Base-by-base conservation (phyloP, 2,888 invertebrate genomes). In the Zygogramma bicolorata region DNA sequence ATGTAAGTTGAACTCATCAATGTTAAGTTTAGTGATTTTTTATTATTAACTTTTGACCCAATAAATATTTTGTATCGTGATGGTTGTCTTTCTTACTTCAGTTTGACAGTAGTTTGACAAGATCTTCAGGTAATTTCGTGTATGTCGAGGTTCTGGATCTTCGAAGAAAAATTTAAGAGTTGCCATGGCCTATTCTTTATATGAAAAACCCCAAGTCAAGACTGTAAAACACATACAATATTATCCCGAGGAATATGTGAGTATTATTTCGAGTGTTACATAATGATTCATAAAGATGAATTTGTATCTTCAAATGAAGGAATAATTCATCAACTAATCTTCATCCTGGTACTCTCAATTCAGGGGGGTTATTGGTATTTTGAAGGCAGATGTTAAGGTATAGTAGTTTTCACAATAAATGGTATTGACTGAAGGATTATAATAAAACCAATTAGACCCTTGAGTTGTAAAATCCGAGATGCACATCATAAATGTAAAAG, bases 41-140 rank as follows among this genome's bases (percentile, higher is more conserved):
- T 83, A 82, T 83, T 77, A 85, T 84, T 85, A 84, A 84, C 79
- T 76, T 81, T 81, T 82, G 84, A 84, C 83, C 84, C 83, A 86
- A 85, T 86, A 86, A 85, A 86, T 85, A 85, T 86, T 85, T 86
- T 86, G 84, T 85, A 85, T 85, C 85, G 85, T 80, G 80, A 53
- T 49, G 42, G 38, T 59, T 27, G 31, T 57, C 57, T 65, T 65
- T 61, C 57, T 20, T 38, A 29, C 25, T 60, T 57, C 31, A 53
- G 6, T 22, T 42, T 65, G 58, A 60, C 57, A 57, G 20, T 57
- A 65, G 68, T 74, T 71, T 75, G 75, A 75, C 71, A 75, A 65
- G 34, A 31, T 70, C 42, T 13, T 65, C 66, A 65, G 49, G 49
- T 60, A 58, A 71, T 65, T 65, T 66, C 49, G 31, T 66, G 46